Evolutionary conservation across 2,113 vertebrate genomes (phyloP).

Genomic region (Onychostruthus taczanowskii): DNA sequence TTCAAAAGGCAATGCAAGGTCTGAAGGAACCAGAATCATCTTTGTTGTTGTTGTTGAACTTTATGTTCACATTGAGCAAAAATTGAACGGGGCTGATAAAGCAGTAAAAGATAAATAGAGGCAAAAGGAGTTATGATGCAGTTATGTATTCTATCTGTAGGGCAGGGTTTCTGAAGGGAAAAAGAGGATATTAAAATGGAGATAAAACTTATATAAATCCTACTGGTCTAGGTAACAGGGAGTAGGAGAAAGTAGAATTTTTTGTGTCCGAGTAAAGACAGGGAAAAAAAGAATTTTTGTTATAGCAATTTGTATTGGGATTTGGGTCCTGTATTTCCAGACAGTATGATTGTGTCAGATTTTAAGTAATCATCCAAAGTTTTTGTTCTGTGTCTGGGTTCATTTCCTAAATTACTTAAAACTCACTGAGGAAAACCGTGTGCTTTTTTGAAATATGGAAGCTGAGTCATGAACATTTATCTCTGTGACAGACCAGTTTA

Average conservation of each 20-base stretch:
- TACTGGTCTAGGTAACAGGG: background rate
- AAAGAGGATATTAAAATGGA: background rate
- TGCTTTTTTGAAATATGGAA: background rate
- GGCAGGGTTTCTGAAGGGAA: background rate
- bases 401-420: background rate
- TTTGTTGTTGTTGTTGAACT: background rate
- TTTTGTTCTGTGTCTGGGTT: background rate
- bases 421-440: background rate
- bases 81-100: background rate
- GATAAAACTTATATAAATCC: background rate
- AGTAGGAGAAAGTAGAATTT: background rate
- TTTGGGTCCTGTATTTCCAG: background rate
- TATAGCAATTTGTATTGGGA: background rate
- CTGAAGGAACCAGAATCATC: background rate
- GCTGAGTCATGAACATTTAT: background rate
- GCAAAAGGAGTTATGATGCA: background rate
- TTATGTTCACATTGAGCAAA: background rate
- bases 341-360: background rate
- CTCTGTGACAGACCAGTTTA: background rate
- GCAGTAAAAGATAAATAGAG: background rate
- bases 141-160: background rate
- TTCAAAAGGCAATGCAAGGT: background rate
- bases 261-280: background rate
- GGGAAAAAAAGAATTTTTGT: background rate
- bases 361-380: background rate